Conservation (phyloP, 2,888 invertebrate genomes). For the Troides oblongomaculatus region DNA sequence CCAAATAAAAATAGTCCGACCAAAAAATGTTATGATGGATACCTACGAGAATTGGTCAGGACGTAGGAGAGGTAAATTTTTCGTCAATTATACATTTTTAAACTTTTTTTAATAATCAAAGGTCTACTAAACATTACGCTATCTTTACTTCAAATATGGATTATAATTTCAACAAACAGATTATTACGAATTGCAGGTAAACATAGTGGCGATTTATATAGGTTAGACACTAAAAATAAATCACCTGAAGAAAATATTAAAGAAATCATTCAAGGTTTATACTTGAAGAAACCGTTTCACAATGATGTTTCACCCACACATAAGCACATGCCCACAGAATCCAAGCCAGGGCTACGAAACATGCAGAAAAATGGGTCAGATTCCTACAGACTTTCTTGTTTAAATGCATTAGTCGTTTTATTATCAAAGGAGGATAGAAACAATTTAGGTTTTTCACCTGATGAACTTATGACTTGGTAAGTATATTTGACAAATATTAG, state of each 20-base stretch:
- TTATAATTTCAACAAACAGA: background rate
- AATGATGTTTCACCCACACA: slow-evolving; percentile 68
- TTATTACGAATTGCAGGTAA: slow-evolving; percentile 61
- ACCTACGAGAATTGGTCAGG: slow-evolving; percentile 71
- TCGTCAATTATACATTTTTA: background rate
- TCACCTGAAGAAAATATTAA: slow-evolving; percentile 82
- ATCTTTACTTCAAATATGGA: background rate
- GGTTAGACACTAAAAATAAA: slow-evolving; percentile 80
- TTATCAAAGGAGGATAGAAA: slow-evolving; percentile 82
- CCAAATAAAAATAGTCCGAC: background rate
- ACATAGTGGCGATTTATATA: slow-evolving; percentile 83
- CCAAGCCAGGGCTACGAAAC: slow-evolving; percentile 80
- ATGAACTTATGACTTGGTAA: slow-evolving; percentile 85
- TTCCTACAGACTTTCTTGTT: slow-evolving; percentile 89
- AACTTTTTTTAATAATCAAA: background rate
- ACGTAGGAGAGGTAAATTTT: slow-evolving; percentile 72
- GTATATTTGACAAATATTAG: slow-evolving; percentile 30
- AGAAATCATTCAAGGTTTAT: slow-evolving; percentile 82
- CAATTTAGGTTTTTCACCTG: slow-evolving; percentile 85
- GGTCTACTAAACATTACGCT: background rate
- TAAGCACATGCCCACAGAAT: slow-evolving; percentile 59
- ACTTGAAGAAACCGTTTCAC: slow-evolving; percentile 64
- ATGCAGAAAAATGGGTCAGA: slow-evolving; percentile 85
- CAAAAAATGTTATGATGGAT: slow-evolving; percentile 72
- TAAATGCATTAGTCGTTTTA: slow-evolving; percentile 93